phyloP scores from a whole-genome alignment of 1,140 invertebrate species.

The Scaptomyza graminum region DNA sequence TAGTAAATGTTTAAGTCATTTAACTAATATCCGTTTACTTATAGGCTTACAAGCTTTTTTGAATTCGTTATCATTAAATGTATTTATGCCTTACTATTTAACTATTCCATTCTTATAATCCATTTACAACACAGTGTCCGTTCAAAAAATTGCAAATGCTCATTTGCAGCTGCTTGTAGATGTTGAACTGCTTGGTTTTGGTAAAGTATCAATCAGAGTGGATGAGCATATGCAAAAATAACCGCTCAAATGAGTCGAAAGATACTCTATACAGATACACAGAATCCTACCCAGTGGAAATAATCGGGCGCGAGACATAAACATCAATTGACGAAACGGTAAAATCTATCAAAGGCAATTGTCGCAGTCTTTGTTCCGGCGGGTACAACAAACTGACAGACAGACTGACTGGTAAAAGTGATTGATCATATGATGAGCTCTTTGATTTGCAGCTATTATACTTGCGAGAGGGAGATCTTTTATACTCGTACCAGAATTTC shows the following conservation, averaged over 20 bases:
- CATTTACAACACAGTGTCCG: conserved; percentile 1
- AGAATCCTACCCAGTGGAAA: conserved; percentile 28
- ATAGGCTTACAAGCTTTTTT: no score
- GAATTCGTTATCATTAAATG: no score
- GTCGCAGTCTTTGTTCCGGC: conserved; percentile 61
- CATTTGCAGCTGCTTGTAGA: conserved; percentile 61
- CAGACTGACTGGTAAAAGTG: conserved; percentile 35
- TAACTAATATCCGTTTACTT: no score
- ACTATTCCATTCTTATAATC: no score
- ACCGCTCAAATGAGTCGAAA: conserved; percentile 3
- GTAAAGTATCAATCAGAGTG: conserved; percentile 23
- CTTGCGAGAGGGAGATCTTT: background rate
- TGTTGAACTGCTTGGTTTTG: background rate
- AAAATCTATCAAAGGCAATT: conserved; percentile 78
- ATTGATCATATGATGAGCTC: conserved; percentile 63
- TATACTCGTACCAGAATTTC: conserved; percentile 50
- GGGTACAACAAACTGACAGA: conserved; percentile 57
- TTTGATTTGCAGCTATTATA: conserved; percentile 22
- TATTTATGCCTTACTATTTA: no score
- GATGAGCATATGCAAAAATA: conserved; percentile 48
- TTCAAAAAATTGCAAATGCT: conserved; percentile 39
- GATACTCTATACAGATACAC: no score
- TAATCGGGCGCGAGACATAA: conserved; percentile 51
- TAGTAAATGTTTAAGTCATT: no score
- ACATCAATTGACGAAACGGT: conserved; percentile 65